Base-by-base conservation (phyloP, 2,888 invertebrate species). In the Agrotis segetum region DNA sequence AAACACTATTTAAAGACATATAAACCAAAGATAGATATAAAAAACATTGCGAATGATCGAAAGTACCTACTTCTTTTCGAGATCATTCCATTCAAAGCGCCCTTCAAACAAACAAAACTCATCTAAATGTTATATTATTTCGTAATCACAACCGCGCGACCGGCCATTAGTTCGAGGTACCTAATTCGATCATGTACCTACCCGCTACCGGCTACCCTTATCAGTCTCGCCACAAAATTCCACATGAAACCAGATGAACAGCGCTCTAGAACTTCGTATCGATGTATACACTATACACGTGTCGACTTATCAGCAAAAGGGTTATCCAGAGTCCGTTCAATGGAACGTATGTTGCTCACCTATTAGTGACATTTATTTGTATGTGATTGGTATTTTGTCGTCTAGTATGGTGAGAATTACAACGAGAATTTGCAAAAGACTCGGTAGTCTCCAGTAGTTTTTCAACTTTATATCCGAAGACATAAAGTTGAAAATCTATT, bases 201-300 rank as follows among this genome's bases (percentile, higher is more conserved):
- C 34, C n/a, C n/a, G 2, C 55, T 34, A 34, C 29, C n/a, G n/a
- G 3, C 56, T 34, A 34, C 49, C 24, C 16, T 40, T 67, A 77
- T 68, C 74, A 59, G 29, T 19, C 13, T 16, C 17, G n/a, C 63
- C 34, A 81, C 81, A 66, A 56, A 61, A 81, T 53, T 56, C 78
- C 46, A 56, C 66, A 71, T 79, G 46, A n/a, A 34, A 60, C 47
- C 71, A 52, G 78, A 53, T 76, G 53, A 40, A 11, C 40, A 13
- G n/a, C 55, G 67, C 60, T 61, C 81, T 29, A 67, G 64, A 79
- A 72, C 64, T 64, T 21, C 47, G 7, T 81, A 62, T 77, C 64
- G 56, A 19, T 61, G 13, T 46, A 11, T 67, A 68, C 81, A 81
- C 82, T 46, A 11, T 67, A 68, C 81, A 81, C 82, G 82, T 81